These are phyloP conservation scores for Erebia palarica DNA, from an alignment of 2,888 invertebrate species.

Conservation along the genomic window DNA sequence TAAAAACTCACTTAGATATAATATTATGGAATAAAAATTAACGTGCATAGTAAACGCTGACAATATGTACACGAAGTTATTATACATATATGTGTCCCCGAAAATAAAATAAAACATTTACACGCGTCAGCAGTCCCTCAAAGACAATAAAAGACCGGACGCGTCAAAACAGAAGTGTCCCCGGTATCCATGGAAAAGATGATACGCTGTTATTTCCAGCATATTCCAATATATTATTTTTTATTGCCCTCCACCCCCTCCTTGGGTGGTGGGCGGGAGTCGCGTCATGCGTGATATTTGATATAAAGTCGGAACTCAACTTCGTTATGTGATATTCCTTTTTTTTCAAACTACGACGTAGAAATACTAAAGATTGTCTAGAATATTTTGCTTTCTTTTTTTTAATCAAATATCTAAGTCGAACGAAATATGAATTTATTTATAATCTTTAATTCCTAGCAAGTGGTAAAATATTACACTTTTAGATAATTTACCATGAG, in stretches of 20 bases:
- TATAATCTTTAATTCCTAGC: not conserved
- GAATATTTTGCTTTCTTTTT: no score
- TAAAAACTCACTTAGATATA: no score
- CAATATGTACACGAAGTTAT: not conserved
- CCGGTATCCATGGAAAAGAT: constrained; percentile 73
- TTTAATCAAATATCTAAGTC: no score
- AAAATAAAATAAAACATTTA: constrained; percentile 61
- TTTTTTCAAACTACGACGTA: constrained; percentile 64
- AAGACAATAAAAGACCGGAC: constrained; percentile 79
- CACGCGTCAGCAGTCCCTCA: constrained; percentile 69
- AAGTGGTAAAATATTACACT: no score
- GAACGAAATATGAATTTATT: not conserved
- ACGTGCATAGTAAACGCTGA: not conserved
- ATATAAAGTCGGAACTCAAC: constrained; percentile 82
- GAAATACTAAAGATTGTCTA: not conserved
- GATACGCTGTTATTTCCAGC: constrained; percentile 83
- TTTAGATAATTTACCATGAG: no score
- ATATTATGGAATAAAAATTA: not conserved
- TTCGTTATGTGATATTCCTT: constrained; percentile 77
- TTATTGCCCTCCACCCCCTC: constrained; percentile 76
- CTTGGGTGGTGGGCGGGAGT: constrained; percentile 56
- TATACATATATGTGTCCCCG: not conserved
- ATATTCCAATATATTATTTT: constrained; percentile 84
- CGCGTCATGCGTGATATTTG: constrained; percentile 82
- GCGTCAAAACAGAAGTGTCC: constrained; percentile 74